These are phyloP conservation scores for Margaritifera margaritifera DNA, from an alignment of 2,888 invertebrate genomes.

Conservation along the genomic window DNA sequence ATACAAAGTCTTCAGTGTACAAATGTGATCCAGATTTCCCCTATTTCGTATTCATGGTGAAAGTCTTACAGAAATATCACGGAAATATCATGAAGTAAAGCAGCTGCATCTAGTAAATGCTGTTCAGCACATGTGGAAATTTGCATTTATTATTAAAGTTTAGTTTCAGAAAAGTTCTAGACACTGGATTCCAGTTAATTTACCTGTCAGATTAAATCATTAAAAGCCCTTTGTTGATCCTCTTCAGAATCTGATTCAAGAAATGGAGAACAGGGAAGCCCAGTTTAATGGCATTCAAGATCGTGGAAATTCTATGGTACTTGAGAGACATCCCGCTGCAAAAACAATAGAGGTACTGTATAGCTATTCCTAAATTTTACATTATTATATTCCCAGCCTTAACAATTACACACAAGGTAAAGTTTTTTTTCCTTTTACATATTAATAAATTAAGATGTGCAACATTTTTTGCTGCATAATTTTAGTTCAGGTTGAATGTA, in stretches of 20 bases:
- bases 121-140: too few species aligned
- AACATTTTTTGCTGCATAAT: too few species aligned
- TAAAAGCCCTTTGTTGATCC: conserved; percentile 4
- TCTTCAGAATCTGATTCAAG: conserved; percentile 91
- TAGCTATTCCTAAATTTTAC: conserved; percentile 1
- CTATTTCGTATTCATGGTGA: too few species aligned
- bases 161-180: not conserved
- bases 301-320: conserved; percentile 92
- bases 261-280: conserved; percentile 94
- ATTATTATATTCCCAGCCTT: not conserved
- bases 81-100: too few species aligned
- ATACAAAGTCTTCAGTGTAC: too few species aligned
- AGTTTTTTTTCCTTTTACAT: too few species aligned
- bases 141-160: not conserved
- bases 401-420: not conserved
- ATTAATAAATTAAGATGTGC: too few species aligned
- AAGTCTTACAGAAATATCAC: too few species aligned
- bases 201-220: not conserved
- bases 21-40: too few species aligned
- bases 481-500: too few species aligned
- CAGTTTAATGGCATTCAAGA: conserved; percentile 97
- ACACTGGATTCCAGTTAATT: too few species aligned
- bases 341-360: conserved; percentile 94
- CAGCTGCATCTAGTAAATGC: too few species aligned
- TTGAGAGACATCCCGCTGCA: conserved; percentile 95